A percentile compares a stretch with the other conserved stretches of the same genome.
phyloP scores from a whole-genome alignment of 2,797 vertebrate genomes.

The Helarctos malayanus region DNA sequence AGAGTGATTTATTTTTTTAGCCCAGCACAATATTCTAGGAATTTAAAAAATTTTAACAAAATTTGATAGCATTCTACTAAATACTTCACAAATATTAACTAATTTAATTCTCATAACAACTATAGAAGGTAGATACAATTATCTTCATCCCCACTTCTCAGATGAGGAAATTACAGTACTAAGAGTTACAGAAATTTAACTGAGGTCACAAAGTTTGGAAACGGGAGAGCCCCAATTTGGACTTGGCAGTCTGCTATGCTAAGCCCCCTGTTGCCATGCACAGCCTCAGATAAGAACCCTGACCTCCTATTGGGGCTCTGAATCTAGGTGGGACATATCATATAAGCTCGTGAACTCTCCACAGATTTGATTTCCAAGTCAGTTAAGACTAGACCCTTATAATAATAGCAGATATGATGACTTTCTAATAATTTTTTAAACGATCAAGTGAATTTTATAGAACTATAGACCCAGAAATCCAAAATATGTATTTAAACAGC shows the following conservation, averaged over 20 bases:
- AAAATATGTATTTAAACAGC: constrained; percentile 5
- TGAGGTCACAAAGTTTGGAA: background rate
- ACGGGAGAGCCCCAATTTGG: background rate
- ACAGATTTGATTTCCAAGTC: background rate
- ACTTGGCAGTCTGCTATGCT: background rate
- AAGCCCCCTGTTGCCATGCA: background rate
- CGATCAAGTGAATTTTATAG: constrained; percentile 13
- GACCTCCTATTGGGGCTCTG: background rate
- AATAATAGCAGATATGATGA: background rate
- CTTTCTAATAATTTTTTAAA: constrained; percentile 7
- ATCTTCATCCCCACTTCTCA: background rate
- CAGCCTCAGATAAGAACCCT: background rate
- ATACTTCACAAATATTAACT: constrained; percentile 53
- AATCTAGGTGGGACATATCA: background rate
- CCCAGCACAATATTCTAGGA: background rate
- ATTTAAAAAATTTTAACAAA: constrained; percentile 25
- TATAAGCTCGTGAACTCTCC: background rate
- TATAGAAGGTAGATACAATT: background rate
- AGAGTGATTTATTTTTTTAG: background rate
- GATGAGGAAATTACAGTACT: background rate
- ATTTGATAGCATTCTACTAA: background rate
- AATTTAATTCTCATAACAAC: constrained; percentile 18
- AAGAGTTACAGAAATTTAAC: background rate
- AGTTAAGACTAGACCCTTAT: background rate
- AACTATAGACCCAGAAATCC: background rate